Base-by-base conservation (phyloP, 2,113 vertebrate species). In the Tragelaphus imberbis region DNA sequence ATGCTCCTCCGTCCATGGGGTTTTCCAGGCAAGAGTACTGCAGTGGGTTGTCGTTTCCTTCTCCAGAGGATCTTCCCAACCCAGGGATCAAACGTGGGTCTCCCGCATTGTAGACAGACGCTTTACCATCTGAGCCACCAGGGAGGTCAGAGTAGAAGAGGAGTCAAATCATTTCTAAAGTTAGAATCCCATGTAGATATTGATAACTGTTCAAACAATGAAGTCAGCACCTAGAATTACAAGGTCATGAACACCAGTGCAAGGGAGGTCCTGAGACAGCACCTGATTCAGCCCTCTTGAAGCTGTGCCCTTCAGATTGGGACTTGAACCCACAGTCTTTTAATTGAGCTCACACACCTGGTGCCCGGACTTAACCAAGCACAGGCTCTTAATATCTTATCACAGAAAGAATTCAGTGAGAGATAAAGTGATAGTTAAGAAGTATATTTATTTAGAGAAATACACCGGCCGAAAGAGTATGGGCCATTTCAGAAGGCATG, bases 1-100 rank as follows among this genome's bases (percentile, higher is more conserved):
- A 28, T 0, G 1, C 5, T 28, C 5, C 59, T 61, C 59, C 2
- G 0, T 61, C 27, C 59, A 61, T 61, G 27, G 59, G 59, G 14
- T 61, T 61, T 28, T 61, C 27, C 59, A 61, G 59, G 59, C 27
- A 61, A 61, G 59, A 61, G 59, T 28, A 61, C 27, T 61, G 1
- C 5, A 28, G 59, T 61, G 59, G 27, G 27, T 2, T 28, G 59
- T 27, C 27, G 1, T 28, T 61, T 59, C 25, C 58, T 13, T 59
- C 25, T 59, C 59, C 27, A 61, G 59, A 28, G 27, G 27, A 30
- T 61, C 59, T 61, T 61, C 59, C 59, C 59, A 61, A 61, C 59
- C 27, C 59, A 61, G 59, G 59, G 59, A 30, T 61, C 12, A 28
- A 61, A 61, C 59, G 27, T 61, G 59, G 27, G 59, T 61, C 59